A percentile compares a stretch with the other conserved stretches of the same genome.
Evolutionary conservation across 2,113 vertebrate genomes (phyloP).

Genomic region (Brachyhypopomus occidentalis): DNA sequence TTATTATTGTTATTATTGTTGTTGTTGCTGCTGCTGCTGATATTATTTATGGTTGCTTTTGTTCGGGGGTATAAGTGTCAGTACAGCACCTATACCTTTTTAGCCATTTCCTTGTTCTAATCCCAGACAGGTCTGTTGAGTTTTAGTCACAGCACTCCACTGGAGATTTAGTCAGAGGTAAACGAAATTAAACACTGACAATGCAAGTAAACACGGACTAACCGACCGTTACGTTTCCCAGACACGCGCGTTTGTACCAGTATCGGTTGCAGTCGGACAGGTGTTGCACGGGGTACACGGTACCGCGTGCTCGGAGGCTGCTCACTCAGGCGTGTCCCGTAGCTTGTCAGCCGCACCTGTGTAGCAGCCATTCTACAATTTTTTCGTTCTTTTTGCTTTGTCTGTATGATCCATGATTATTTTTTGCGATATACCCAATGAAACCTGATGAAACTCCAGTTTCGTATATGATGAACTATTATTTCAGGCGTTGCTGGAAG

Average conservation of each 20-base stretch:
- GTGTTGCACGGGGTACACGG: constrained; percentile 16
- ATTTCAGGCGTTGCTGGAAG: background rate
- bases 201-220: too few relatives aligned
- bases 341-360: too few relatives aligned
- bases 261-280: constrained; percentile 38
- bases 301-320: constrained; percentile 17
- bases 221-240: background rate
- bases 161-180: constrained; percentile 30
- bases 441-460: background rate
- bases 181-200: constrained; percentile 8
- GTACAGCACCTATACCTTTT: background rate
- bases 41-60: background rate
- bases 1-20: constrained; percentile 7
- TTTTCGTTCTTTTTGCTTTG: too few relatives aligned
- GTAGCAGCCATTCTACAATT: too few relatives aligned
- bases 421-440: background rate
- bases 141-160: constrained; percentile 12
- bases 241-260: background rate
- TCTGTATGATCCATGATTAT: background rate
- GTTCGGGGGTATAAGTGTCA: background rate
- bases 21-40: background rate
- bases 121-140: constrained; percentile 16
- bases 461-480: too few relatives aligned
- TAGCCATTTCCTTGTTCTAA: constrained; percentile 17
- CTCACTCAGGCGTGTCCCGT: background rate